A percentile compares a stretch with the other conserved stretches of the same genome.
These are phyloP conservation scores for Dasyurus viverrinus DNA, from an alignment of 2,113 vertebrate genomes.

Conservation along the genomic window DNA sequence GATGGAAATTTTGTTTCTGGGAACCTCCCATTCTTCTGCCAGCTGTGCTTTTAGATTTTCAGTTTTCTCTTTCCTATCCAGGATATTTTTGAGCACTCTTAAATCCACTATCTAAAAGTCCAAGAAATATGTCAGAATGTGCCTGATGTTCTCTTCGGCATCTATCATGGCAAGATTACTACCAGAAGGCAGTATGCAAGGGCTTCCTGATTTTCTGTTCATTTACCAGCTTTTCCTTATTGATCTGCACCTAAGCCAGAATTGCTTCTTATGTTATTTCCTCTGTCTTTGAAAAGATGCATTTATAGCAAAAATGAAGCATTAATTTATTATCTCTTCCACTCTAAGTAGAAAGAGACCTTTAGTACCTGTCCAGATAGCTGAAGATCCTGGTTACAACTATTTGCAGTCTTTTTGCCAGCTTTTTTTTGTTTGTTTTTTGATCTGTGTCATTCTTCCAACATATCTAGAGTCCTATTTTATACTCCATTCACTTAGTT, in stretches of 20 bases:
- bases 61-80: background rate
- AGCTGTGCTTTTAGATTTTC: background rate
- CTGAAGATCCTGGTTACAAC: background rate
- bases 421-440: background rate
- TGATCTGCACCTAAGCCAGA: background rate
- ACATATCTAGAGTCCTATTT: background rate
- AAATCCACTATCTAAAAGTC: background rate
- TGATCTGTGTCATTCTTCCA: background rate
- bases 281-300: background rate
- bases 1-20: constrained; percentile 4
- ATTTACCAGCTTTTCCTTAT: background rate
- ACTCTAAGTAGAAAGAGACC: background rate
- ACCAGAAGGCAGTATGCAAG: background rate
- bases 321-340: background rate
- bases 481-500: background rate
- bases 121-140: background rate
- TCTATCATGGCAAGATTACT: background rate
- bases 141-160: background rate
- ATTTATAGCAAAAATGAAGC: background rate
- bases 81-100: background rate
- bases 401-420: background rate
- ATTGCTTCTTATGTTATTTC: background rate
- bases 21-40: background rate
- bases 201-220: background rate
- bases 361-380: background rate